These are phyloP conservation scores for Nephrocerus scutellatus DNA, from an alignment of 2,888 invertebrate species.

Conservation along the genomic window DNA sequence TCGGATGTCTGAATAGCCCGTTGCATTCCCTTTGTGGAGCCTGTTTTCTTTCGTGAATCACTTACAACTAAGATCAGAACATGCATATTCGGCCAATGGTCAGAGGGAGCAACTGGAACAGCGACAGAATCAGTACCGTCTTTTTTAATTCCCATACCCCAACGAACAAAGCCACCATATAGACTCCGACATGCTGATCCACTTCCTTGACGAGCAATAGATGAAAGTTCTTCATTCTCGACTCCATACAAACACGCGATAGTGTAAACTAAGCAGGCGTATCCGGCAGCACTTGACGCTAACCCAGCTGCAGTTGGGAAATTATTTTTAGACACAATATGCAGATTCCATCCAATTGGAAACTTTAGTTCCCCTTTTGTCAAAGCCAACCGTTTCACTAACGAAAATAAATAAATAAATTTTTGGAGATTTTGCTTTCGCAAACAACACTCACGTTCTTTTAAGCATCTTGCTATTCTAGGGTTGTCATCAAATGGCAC, in stretches of 20 bases:
- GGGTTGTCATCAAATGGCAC: slow-evolving; percentile 66
- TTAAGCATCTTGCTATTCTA: slow-evolving; percentile 69
- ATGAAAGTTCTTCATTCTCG: slow-evolving; percentile 67
- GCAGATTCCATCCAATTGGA: slow-evolving; percentile 62
- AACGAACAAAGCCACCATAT: slow-evolving; percentile 90
- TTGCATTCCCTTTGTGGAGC: slow-evolving; percentile 88
- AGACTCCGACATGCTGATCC: slow-evolving; percentile 96
- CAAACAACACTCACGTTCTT: slow-evolving; percentile 53
- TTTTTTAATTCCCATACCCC: slow-evolving; percentile 65
- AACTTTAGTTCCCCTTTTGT: slow-evolving; percentile 32
- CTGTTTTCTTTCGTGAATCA: slow-evolving; percentile 72
- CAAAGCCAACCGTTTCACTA: slow-evolving; percentile 36
- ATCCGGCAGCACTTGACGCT: slow-evolving; percentile 97
- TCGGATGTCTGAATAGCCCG: slow-evolving; percentile 71
- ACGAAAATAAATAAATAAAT: slow-evolving; percentile 4
- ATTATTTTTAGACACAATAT: slow-evolving; percentile 86
- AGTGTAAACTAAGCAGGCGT: slow-evolving; percentile 83
- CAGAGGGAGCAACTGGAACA: slow-evolving; percentile 61
- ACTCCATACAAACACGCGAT: slow-evolving; percentile 70
- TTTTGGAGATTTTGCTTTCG: slow-evolving; percentile 2
- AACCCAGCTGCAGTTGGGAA: slow-evolving; percentile 98
- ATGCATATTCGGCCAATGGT: slow-evolving; percentile 87
- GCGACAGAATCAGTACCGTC: slow-evolving; percentile 73
- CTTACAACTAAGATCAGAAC: slow-evolving; percentile 83
- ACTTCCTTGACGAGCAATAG: slow-evolving; percentile 77